Base-by-base conservation (phyloP, 2,797 vertebrate genomes). In the Synanceia verrucosa region DNA sequence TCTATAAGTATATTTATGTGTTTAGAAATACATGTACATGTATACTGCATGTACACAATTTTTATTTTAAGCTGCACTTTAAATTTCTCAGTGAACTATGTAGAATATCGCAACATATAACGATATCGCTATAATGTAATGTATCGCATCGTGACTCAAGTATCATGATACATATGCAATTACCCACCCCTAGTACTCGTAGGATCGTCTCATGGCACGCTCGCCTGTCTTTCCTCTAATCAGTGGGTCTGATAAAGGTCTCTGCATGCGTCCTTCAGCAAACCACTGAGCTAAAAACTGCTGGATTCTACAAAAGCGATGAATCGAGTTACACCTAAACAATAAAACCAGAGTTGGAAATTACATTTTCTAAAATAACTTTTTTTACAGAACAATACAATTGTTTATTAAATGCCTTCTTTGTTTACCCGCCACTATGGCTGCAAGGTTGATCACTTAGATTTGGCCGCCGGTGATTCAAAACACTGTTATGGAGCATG, bases 231-330 rank as follows among this genome's bases (percentile, higher is more conserved):
- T 28, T 28, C 6, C 33, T 56, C 18, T 57, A 56, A 67, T 48
- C 37, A 18, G 18, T 33, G 7, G n/a, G 18, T 71, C 55, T 61
- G 16, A 65, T 29, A 65, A 55, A 44, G 9, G 13, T 68, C 18
- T 33, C 39, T 66, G n/a, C n/a, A 36, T 1, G 7, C 59, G 78
- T 78, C 76, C 72, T 84, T 82, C 53, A 75, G 39, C n/a, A 18
- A 65, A 50, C 47, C 53, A 64, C 57, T 33, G 36, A 60, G 21
- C 28, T 33, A 6, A 46, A 64, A 70, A 50, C 37, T 33, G 48
- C 46, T n/a, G 34, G 8, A 39, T 58, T 50, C 19, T 37, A 68
- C n/a, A 6, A 24, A 24, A 44, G 43, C 28, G 29, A 4, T 23
- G 36, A 57, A 59, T 66, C 1, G 16, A 55, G 8, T 12, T 26